phyloP scores from a whole-genome alignment of 2,888 invertebrate genomes.

The Steinernema carpocapsae region DNA sequence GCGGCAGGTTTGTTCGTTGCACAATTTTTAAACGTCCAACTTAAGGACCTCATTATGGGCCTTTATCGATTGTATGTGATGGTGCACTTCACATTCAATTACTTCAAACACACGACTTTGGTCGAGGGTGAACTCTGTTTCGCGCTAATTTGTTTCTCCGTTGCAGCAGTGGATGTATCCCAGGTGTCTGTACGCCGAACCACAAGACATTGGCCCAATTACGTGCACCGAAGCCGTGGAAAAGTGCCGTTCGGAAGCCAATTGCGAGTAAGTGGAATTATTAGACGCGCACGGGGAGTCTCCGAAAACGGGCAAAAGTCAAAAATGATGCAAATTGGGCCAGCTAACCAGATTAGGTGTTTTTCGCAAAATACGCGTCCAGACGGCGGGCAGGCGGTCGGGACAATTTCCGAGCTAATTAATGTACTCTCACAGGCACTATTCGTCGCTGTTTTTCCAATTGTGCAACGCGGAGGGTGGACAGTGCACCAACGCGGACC shows the following conservation, averaged over 20 bases:
- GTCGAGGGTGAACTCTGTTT: slow-evolving; percentile 33
- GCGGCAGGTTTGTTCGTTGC: slow-evolving; percentile 52
- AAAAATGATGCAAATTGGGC: background rate
- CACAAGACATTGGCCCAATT: slow-evolving; percentile 35
- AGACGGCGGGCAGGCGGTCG: too few relatives aligned
- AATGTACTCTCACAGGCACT: slow-evolving; percentile 10
- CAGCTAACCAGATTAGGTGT: too few relatives aligned
- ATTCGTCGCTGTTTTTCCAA: slow-evolving; percentile 25
- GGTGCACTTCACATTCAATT: slow-evolving; percentile 35
- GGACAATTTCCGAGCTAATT: too few relatives aligned
- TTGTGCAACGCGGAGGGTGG: slow-evolving; percentile 19
- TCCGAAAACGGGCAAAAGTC: background rate
- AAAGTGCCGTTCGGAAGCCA: slow-evolving; percentile 52
- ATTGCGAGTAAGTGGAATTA: slow-evolving; percentile 50
- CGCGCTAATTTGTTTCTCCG: slow-evolving; percentile 30
- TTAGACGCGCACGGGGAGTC: slow-evolving; percentile 2
- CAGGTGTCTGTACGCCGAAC: slow-evolving; percentile 56
- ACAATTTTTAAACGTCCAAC: slow-evolving; percentile 25
- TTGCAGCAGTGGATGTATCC: slow-evolving; percentile 64
- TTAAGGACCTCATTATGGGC: slow-evolving; percentile 35
- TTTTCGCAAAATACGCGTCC: too few relatives aligned
- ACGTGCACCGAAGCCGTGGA: slow-evolving; percentile 54
- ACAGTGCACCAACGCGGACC: slow-evolving; percentile 41
- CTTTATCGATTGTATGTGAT: slow-evolving; percentile 35
- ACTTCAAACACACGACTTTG: slow-evolving; percentile 31